Evolutionary conservation across 2,113 vertebrate species (phyloP).

Genomic region (Ascaphus truei): DNA sequence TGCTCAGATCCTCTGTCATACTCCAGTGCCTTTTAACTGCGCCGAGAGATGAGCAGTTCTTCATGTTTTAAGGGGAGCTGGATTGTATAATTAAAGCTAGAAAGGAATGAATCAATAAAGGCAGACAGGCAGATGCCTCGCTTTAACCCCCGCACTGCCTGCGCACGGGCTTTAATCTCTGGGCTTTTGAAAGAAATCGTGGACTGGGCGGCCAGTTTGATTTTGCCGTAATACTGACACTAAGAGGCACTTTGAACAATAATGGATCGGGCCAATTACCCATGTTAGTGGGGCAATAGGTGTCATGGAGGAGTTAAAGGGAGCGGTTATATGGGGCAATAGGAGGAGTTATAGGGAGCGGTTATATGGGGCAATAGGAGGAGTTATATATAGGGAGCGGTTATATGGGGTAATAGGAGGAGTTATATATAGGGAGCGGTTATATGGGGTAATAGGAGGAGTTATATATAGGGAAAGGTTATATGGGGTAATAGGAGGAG

Average conservation of each 20-base stretch:
- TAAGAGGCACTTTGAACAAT: conserved; percentile 13
- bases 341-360: background rate
- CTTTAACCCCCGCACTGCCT: background rate
- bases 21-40: conserved; percentile 79
- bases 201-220: conserved; percentile 22
- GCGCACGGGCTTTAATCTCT: background rate
- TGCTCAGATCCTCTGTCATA: conserved; percentile 73
- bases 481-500: too few relatives aligned
- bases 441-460: background rate
- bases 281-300: background rate
- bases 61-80: conserved; percentile 89
- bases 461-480: too few relatives aligned
- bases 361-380: background rate
- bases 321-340: background rate
- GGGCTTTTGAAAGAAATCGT: background rate
- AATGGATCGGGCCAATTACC: conserved; percentile 14
- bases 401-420: background rate
- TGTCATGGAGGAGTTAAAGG: too few relatives aligned
- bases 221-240: conserved; percentile 29
- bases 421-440: background rate
- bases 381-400: background rate
- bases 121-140: conserved; percentile 60
- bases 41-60: conserved; percentile 72
- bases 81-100: conserved; percentile 87
- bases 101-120: conserved; percentile 81